Evolutionary conservation across 2,797 vertebrate species (phyloP).

Genomic region (Acanthis flammea): DNA sequence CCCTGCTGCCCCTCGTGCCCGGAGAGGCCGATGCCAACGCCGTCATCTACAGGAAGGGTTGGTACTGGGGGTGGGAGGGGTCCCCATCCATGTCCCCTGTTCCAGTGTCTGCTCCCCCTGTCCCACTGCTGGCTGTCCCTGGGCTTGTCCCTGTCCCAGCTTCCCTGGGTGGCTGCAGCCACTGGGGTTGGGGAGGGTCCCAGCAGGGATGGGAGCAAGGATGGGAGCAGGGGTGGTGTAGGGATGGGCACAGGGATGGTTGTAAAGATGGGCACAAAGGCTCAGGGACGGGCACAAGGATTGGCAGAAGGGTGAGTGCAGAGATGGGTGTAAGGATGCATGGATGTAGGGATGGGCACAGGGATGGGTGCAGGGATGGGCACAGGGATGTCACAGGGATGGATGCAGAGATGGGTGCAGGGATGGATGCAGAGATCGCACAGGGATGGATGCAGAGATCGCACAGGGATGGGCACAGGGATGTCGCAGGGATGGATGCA

Average conservation of each 20-base stretch:
- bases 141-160: neutral
- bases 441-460: accelerated
- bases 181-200: neutral
- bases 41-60: conserved; percentile 87
- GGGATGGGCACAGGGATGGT: neutral
- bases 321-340: neutral
- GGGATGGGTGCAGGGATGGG: neutral
- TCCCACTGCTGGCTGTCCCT: neutral
- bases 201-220: neutral
- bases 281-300: too few relatives aligned
- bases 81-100: neutral
- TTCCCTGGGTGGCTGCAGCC: neutral
- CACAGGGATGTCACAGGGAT: too few relatives aligned
- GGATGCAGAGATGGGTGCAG: neutral
- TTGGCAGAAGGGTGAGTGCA: too few relatives aligned
- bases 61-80: neutral
- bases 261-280: neutral
- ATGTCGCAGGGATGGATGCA: neutral
- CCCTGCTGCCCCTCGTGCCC: conserved; percentile 76
- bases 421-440: too few relatives aligned
- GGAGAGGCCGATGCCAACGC: conserved; percentile 79
- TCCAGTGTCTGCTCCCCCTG: neutral
- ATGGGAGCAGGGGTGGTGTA: too few relatives aligned
- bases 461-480: too few relatives aligned
- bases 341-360: too few relatives aligned